Conservation (phyloP, 1,140 invertebrate genomes). For the Wiebesia pumilae region DNA sequence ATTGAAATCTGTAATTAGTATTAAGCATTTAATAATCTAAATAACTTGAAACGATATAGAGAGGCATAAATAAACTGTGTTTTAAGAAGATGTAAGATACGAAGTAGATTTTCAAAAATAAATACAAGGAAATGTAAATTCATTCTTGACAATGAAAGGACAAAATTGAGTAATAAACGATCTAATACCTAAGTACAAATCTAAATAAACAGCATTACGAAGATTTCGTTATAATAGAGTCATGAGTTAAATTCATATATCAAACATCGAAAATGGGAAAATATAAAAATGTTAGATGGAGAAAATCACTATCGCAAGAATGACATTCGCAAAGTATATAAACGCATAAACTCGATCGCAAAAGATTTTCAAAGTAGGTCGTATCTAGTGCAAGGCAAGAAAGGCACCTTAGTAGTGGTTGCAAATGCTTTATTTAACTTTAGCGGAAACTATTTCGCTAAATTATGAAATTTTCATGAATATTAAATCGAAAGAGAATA, state of each 20-base stretch:
- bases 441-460: not conserved
- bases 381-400: not conserved
- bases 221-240: not conserved
- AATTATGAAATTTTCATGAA: constrained; percentile 1
- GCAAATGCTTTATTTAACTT: constrained; percentile 7
- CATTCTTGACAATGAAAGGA: not conserved
- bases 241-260: not conserved
- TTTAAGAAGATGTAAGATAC: too few relatives aligned
- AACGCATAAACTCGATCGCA: not conserved
- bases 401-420: not conserved
- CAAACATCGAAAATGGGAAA: not conserved
- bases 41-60: not conserved
- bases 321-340: not conserved
- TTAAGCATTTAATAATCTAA: not conserved
- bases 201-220: not conserved
- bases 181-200: not conserved
- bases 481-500: not conserved
- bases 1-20: not conserved
- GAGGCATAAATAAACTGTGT: too few relatives aligned
- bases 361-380: constrained; percentile 18
- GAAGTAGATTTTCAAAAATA: not conserved
- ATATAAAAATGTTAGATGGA: not conserved
- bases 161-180: not conserved
- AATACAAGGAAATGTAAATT: not conserved
- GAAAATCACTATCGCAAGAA: not conserved